Evolutionary conservation across 2,113 vertebrate genomes (phyloP), one percentile per base, ranked within the genome.

Genomic region (Ciconia stormi): DNA sequence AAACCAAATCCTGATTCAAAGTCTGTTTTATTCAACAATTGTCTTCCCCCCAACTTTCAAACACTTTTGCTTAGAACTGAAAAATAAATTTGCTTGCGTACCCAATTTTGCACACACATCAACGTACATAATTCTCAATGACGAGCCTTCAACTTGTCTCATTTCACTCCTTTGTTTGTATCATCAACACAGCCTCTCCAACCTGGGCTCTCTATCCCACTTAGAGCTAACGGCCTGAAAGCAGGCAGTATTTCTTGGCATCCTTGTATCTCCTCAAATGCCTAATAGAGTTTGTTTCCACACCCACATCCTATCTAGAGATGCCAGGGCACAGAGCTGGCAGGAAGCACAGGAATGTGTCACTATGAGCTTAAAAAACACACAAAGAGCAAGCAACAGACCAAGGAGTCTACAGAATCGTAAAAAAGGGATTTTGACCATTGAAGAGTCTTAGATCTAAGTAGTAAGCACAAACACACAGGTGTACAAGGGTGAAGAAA

Each of bases 11-110:
- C 19, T 4, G 2, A 10, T 6, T 23, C 32, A 2, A 34, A 63
- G 25, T 2, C 18, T 26, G 7, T 4, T 85, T 23, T 3, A 46
- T 2, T 34, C n/a, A 14, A 20, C 5, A 17, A 5, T 5, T 29
- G 1, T 9, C 36, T 72, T 8, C 66, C 79, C 46, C 70, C 19
- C 27, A 38, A 65, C 40, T 84, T 44, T 7, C 42, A 32, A 11
- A 13, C 1, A 0, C 25, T 80, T 44, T 5, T 63, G 73, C 36
- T 26, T 2, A 13, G 7, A 47, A 62, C 42, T 3, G 17, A 53
- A 50, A 16, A 29, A 12, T 0, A 29, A 69, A 21, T 6, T 17
- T 1, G 0, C 9, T 38, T 11, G 12, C 25, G 4, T 10, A 1
- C 15, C 34, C 1, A 0, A 5, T 16, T 82, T 5, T 46, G 52